These are phyloP conservation scores for Mechanitis mazaeus DNA, from an alignment of 2,888 invertebrate genomes.

Conservation along the genomic window DNA sequence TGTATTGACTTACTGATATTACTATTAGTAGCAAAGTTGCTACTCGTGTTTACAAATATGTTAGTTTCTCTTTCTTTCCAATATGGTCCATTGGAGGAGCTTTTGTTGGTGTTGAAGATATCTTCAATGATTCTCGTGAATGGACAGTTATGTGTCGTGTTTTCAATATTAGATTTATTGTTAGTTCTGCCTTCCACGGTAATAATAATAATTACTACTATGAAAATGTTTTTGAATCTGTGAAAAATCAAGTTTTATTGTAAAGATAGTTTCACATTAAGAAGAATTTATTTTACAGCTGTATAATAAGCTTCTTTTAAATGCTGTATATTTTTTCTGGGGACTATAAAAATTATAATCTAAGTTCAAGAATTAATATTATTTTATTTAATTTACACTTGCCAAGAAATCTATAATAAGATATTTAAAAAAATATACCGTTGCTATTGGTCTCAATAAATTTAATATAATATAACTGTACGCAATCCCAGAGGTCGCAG, in stretches of 20 bases:
- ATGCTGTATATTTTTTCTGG: neutral
- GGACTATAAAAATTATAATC: no score
- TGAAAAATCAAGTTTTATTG: slow-evolving; percentile 24
- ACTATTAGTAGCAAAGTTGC: slow-evolving; percentile 46
- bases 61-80: slow-evolving; percentile 67
- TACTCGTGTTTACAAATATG: slow-evolving; percentile 74
- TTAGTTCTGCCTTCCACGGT: slow-evolving; percentile 31
- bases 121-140: slow-evolving; percentile 66
- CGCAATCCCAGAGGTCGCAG: no score
- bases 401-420: neutral
- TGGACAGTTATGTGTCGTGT: slow-evolving; percentile 54
- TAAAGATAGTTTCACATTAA: no score
- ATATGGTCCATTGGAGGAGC: slow-evolving; percentile 30
- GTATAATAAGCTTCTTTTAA: no score
- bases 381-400: neutral
- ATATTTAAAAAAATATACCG: no score
- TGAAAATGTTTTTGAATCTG: slow-evolving; percentile 53
- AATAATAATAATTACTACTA: slow-evolving; percentile 34
- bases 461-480: neutral
- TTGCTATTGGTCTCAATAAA: neutral
- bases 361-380: neutral
- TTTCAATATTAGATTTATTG: slow-evolving; percentile 31
- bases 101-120: slow-evolving; percentile 58
- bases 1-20: slow-evolving; percentile 46
- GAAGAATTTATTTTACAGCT: no score